Evolutionary conservation across 1,140 invertebrate genomes (phyloP).

Genomic region (Carcinoscorpius rotundicauda): DNA sequence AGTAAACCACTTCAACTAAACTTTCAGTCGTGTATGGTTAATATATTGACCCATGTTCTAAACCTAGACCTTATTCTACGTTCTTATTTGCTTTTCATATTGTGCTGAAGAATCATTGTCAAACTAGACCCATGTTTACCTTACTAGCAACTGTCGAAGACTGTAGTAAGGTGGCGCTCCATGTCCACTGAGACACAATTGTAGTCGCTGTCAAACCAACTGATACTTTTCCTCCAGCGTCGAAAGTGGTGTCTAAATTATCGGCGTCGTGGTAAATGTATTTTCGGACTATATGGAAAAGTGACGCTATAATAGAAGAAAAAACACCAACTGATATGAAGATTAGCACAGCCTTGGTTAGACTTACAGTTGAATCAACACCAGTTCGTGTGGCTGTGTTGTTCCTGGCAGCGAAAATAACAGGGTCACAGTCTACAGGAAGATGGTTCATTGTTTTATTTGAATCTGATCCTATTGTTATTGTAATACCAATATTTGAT

Average conservation of each 20-base stretch:
- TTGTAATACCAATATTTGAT: too few relatives aligned
- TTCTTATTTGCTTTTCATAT: too few relatives aligned
- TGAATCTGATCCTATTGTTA: too few relatives aligned
- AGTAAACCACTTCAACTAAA: too few relatives aligned
- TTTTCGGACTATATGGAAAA: background rate
- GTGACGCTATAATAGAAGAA: background rate
- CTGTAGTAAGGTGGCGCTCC: slow-evolving; percentile 36
- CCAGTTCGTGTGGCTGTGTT: background rate
- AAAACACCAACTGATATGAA: background rate
- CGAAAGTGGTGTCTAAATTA: slow-evolving; percentile 11
- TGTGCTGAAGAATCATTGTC: too few relatives aligned
- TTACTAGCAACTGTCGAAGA: slow-evolving; percentile 28
- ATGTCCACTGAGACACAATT: slow-evolving; percentile 28
- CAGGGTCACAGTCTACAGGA: background rate
- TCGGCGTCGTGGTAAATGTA: slow-evolving; percentile 11
- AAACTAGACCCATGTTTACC: background rate
- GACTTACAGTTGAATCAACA: background rate
- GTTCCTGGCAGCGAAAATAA: background rate
- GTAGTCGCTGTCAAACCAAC: slow-evolving; percentile 33
- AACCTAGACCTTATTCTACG: too few relatives aligned
- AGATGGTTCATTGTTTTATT: background rate
- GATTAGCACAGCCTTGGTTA: background rate
- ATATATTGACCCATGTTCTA: too few relatives aligned
- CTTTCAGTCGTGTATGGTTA: too few relatives aligned
- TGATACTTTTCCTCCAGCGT: too few relatives aligned